These are phyloP conservation scores for Listronotus bonariensis DNA, from an alignment of 1,140 invertebrate species.

Conservation along the genomic window DNA sequence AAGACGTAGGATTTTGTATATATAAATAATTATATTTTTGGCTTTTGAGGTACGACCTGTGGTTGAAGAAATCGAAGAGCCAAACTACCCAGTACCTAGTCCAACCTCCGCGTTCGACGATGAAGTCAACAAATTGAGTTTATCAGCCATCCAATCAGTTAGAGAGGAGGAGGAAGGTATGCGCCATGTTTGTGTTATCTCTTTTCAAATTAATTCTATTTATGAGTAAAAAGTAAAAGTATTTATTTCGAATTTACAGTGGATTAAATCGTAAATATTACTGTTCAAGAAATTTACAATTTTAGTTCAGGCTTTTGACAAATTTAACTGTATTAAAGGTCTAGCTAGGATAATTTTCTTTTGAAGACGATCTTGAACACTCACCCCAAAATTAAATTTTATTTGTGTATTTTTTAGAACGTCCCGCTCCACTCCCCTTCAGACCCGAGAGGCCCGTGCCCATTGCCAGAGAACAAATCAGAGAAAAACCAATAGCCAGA, in stretches of 20 bases:
- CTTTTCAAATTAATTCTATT: too few relatives aligned
- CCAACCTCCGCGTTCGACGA: constrained; percentile 42
- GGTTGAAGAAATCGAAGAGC: constrained; percentile 48
- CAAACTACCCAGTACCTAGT: constrained; percentile 33
- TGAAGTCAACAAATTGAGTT: constrained; percentile 47
- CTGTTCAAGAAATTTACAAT: too few relatives aligned
- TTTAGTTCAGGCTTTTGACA: too few relatives aligned
- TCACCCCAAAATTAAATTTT: too few relatives aligned
- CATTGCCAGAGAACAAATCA: constrained; percentile 38
- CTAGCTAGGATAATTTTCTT: too few relatives aligned
- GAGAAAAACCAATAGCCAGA: constrained; percentile 26
- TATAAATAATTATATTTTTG: constrained; percentile 5
- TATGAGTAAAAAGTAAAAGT: too few relatives aligned
- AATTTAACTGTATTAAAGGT: too few relatives aligned
- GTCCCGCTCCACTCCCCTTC: constrained; percentile 57
- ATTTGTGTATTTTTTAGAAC: constrained; percentile 49
- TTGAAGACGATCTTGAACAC: too few relatives aligned
- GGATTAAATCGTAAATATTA: too few relatives aligned
- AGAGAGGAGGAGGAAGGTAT: constrained; percentile 41
- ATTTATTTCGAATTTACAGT: too few relatives aligned
- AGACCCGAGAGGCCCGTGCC: constrained; percentile 61
- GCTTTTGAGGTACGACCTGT: constrained; percentile 45
- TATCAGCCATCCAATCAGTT: constrained; percentile 38
- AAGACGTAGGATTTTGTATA: too few relatives aligned
- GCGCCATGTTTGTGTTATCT: too few relatives aligned